Conservation (phyloP, 2,113 vertebrate genomes). For the Python bivittatus region DNA sequence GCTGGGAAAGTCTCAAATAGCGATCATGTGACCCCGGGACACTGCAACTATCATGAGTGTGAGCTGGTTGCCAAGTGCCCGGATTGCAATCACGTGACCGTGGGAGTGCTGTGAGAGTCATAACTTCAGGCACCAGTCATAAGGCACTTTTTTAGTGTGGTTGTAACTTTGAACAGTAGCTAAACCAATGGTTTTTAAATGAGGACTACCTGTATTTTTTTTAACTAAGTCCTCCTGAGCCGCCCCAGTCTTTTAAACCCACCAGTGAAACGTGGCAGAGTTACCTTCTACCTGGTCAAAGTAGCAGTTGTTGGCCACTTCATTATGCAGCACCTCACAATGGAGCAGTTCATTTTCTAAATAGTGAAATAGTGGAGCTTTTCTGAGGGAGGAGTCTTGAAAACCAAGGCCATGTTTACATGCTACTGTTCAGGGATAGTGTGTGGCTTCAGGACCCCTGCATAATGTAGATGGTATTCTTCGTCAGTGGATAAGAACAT, state of each 20-base stretch:
- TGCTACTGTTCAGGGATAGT: background rate
- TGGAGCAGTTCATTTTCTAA: conserved; percentile 31
- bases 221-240: conserved; percentile 4
- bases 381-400: conserved; percentile 12
- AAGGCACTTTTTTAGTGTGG: no score
- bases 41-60: no score
- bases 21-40: no score
- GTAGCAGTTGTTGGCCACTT: conserved; percentile 22
- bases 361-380: background rate
- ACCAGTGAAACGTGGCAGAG: background rate
- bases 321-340: background rate
- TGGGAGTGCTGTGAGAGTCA: no score
- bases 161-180: no score
- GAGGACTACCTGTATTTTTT: no score
- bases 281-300: background rate
- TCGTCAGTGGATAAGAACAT: background rate
- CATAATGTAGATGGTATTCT: background rate
- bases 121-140: no score
- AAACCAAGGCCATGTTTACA: background rate
- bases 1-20: no score
- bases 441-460: background rate
- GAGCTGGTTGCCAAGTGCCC: no score
- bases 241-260: conserved; percentile 11
- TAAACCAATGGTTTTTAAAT: no score
- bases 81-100: no score